These are phyloP conservation scores for Caenorhabditis tropicalis DNA, from an alignment of 1,140 invertebrate species.

Conservation along the genomic window DNA sequence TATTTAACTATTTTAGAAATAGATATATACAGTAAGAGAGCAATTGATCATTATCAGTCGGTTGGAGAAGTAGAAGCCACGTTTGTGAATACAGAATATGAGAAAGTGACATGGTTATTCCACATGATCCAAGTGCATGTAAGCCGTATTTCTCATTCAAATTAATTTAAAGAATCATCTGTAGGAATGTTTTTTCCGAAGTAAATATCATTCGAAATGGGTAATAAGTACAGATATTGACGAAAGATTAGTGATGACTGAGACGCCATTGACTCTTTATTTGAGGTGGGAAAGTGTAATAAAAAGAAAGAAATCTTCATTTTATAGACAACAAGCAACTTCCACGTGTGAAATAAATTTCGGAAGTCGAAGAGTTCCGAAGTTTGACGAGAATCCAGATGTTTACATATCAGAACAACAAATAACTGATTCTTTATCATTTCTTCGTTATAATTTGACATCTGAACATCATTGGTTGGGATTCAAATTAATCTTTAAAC, in stretches of 20 bases:
- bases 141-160: no score
- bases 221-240: slow-evolving; percentile 1
- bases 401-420: not conserved
- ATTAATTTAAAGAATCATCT: no score
- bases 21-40: not conserved
- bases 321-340: not conserved
- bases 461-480: not conserved
- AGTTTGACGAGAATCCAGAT: not conserved
- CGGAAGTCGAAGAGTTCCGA: not conserved
- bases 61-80: not conserved
- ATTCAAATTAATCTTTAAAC: not conserved
- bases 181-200: slow-evolving; percentile 8
- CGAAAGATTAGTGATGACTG: slow-evolving; percentile 9
- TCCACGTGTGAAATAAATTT: not conserved
- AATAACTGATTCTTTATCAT: not conserved
- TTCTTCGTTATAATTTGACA: not conserved
- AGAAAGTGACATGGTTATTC: not conserved
- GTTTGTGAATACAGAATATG: not conserved
- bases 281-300: not conserved
- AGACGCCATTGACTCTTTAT: not conserved
- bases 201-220: not conserved
- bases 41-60: not conserved
- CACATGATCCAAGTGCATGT: not conserved
- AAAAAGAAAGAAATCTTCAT: not conserved
- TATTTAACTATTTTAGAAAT: not conserved